Base-by-base conservation (phyloP, 2,797 vertebrate genomes). In the Phyllotis vaccarum region DNA sequence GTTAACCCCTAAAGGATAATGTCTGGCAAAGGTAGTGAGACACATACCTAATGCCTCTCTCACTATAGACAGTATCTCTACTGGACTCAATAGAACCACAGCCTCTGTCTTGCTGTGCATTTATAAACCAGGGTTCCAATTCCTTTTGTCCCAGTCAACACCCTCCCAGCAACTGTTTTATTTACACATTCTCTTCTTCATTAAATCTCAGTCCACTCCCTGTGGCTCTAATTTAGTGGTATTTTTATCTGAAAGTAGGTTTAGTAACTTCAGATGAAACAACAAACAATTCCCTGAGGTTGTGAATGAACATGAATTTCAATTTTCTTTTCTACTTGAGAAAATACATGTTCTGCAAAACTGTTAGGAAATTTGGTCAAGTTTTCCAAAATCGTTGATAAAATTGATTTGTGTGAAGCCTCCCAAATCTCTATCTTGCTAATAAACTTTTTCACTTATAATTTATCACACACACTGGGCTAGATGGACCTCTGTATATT, bases 281-380 rank as follows among this genome's bases (percentile, higher is more conserved):
- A 46, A 3, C 91, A 93, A 83, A 68, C n/a, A 85, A 60, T 70
- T 74, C 85, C 22, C 40, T 2, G 11, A 27, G 5, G 43, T 80
- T 54, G 7, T 52, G 40, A 70, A 62, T 91, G 60, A 91, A 95
- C 29, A n/a, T 91, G 60, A 79, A 92, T 90, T 96, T n/a, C 37
- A 58, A 70, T 95, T 91, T 91, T 87, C 75, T 43, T 88, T 92
- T 79, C 16, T 3, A 66, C 1, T 95, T 93, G 29, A 54, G 37
- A 72, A 91, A 74, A 34, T 3, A 5, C 85, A 43, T 89, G 6
- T 64, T 80, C 64, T 12, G 8, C 6, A 60, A 68, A 95, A 91
- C 21, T 72, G 21, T n/a, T 90, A 7, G 10, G 88, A 97, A 96
- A 92, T 13, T 83, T 52, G 49, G 31, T 29, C 22, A 37, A 56